Conservation (phyloP, 2,113 vertebrate genomes). For the Sisor rabdophorus region DNA sequence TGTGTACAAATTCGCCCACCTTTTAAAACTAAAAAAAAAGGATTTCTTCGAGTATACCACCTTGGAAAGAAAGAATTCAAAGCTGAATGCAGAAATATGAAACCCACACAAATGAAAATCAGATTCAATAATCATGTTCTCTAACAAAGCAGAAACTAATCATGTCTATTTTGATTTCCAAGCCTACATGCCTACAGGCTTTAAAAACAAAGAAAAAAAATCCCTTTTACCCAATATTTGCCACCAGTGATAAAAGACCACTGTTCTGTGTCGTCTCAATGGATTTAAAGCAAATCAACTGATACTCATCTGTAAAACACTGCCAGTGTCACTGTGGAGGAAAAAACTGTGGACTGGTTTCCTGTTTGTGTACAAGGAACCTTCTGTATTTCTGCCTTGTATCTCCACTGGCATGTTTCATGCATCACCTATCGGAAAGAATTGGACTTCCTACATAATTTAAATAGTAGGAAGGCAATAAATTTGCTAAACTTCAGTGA, state of each 20-base stretch:
- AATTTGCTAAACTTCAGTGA: background rate
- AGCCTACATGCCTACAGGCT: background rate
- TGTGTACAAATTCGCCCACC: background rate
- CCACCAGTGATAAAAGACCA: background rate
- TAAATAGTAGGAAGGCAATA: background rate
- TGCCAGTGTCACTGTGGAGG: background rate
- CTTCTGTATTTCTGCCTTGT: background rate
- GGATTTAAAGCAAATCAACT: background rate
- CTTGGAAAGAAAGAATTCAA: conserved; percentile 26
- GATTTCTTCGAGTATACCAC: too few species aligned
- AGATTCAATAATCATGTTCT: background rate
- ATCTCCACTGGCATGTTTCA: background rate
- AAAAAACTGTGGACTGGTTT: background rate
- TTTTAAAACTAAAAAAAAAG: background rate
- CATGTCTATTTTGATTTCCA: background rate
- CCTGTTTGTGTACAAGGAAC: background rate
- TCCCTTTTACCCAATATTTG: background rate
- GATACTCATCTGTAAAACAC: background rate
- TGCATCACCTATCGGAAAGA: background rate
- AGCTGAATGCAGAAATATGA: background rate
- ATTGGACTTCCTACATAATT: background rate
- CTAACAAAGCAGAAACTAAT: background rate
- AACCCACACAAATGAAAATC: background rate
- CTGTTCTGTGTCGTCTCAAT: background rate
- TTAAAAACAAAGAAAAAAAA: background rate